Conservation (phyloP, 2,888 invertebrate genomes). For the Polymixis lichenea region DNA sequence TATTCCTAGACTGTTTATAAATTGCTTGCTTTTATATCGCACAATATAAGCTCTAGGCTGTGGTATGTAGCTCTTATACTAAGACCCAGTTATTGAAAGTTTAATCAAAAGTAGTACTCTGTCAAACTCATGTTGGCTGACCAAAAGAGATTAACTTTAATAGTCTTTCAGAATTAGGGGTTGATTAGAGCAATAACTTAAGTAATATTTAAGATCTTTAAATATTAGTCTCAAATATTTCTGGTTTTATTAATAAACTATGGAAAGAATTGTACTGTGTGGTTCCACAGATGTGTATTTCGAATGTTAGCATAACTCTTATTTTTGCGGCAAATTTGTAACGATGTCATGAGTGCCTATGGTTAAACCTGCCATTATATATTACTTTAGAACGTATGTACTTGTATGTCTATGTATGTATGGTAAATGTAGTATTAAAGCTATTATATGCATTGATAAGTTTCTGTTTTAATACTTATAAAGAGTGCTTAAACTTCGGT, state of each 20-base stretch:
- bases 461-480: neutral
- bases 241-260: constrained; percentile 39
- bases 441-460: constrained; percentile 3
- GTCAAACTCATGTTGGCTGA: neutral
- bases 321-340: constrained; percentile 33
- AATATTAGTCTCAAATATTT: constrained; percentile 38
- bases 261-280: constrained; percentile 13
- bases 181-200: constrained; percentile 27
- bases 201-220: constrained; percentile 35
- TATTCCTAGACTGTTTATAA: constrained; percentile 55
- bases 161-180: neutral
- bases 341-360: constrained; percentile 25
- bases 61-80: constrained; percentile 44
- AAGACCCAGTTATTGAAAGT: constrained; percentile 3
- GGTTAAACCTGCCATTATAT: constrained; percentile 53
- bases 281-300: constrained; percentile 21
- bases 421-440: constrained; percentile 28
- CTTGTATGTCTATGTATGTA: constrained; percentile 15
- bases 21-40: constrained; percentile 59
- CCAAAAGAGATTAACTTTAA: neutral
- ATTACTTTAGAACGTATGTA: constrained; percentile 19
- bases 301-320: constrained; percentile 33
- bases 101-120: neutral
- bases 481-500: constrained; percentile 1
- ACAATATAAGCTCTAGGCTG: constrained; percentile 63